These are phyloP conservation scores for Tetramorium simillimum DNA, from an alignment of 1,140 invertebrate species.

Conservation along the genomic window DNA sequence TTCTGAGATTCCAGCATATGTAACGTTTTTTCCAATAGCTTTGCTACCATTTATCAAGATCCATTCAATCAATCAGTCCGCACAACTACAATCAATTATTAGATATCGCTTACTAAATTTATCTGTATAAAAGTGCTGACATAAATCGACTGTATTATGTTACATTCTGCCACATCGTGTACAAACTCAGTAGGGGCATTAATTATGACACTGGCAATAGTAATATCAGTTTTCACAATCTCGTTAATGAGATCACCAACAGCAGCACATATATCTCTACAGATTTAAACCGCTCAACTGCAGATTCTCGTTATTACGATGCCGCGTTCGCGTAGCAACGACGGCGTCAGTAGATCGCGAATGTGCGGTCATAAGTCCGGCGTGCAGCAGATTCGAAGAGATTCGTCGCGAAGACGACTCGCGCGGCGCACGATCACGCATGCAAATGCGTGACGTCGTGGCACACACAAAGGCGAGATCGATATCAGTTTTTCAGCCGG, in stretches of 20 bases:
- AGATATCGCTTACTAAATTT: conserved; percentile 17
- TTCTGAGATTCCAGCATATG: background rate
- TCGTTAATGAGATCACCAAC: conserved; percentile 48
- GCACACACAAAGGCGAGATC: conserved; percentile 41
- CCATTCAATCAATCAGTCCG: conserved; percentile 14
- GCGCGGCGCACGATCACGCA: conserved; percentile 11
- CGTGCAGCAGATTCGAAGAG: conserved; percentile 29
- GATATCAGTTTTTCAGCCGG: conserved; percentile 61
- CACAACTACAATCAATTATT: conserved; percentile 33
- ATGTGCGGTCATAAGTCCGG: background rate
- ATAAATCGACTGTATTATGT: conserved; percentile 22
- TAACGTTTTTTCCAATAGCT: background rate
- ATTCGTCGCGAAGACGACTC: conserved; percentile 24
- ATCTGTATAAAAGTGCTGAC: conserved; percentile 17
- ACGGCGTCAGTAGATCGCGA: conserved; percentile 11
- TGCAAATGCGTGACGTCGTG: conserved; percentile 40
- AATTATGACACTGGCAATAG: conserved; percentile 41
- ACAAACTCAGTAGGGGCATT: background rate
- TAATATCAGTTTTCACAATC: conserved; percentile 50
- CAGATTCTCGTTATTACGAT: conserved; percentile 33
- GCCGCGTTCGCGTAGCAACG: background rate
- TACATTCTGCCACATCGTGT: background rate
- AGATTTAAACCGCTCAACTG: conserved; percentile 20
- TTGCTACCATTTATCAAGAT: conserved; percentile 41
- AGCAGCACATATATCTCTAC: background rate